A percentile compares a stretch with the other conserved stretches of the same genome.
Evolutionary conservation across 2,113 vertebrate species (phyloP).

Genomic region (Halcyon malimbica): DNA sequence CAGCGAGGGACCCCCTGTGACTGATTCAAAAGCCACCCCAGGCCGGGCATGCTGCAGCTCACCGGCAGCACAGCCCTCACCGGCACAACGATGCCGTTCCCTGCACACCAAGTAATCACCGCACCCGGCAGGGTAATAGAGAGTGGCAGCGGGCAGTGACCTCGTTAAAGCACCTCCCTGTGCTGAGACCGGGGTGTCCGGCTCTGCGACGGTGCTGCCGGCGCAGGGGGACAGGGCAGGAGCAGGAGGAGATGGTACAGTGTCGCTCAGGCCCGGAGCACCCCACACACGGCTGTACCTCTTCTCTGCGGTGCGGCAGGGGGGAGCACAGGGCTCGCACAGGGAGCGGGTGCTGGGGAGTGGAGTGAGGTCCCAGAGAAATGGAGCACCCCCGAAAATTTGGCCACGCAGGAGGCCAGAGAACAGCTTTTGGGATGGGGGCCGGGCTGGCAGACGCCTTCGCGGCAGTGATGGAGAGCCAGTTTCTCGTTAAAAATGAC

Average conservation of each 20-base stretch:
- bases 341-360: background rate
- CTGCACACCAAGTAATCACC: rapidly evolving
- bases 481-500: constrained; percentile 44
- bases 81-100: background rate
- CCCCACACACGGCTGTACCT: background rate
- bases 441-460: constrained; percentile 33
- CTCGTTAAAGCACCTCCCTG: rapidly evolving
- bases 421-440: background rate
- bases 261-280: background rate
- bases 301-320: rapidly evolving
- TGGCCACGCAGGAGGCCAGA: background rate
- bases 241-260: rapidly evolving
- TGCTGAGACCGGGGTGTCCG: background rate
- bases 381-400: background rate
- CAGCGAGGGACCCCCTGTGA: background rate
- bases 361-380: background rate
- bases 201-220: rapidly evolving
- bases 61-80: background rate
- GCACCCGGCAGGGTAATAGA: background rate
- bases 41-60: rapidly evolving
- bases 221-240: background rate
- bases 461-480: background rate
- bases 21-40: background rate
- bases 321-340: background rate
- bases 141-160: background rate